phyloP scores from a whole-genome alignment of 2,888 invertebrate genomes.

The Drosophila nr. perissopoda region DNA sequence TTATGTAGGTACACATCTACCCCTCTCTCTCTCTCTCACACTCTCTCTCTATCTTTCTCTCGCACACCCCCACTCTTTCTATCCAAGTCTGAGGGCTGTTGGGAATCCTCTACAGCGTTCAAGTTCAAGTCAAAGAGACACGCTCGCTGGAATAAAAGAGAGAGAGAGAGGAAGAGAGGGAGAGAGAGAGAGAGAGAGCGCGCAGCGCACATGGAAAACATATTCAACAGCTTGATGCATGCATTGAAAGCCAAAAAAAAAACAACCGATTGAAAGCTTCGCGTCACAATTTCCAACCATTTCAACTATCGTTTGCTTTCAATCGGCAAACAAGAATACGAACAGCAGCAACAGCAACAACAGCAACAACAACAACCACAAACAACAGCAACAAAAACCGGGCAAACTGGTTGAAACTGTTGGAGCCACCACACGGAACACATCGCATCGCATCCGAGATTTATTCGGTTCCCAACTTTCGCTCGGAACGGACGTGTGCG shows the following conservation, averaged over 20 bases:
- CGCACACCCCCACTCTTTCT: not conserved
- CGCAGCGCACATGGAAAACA: constrained; percentile 3
- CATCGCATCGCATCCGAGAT: constrained; percentile 69
- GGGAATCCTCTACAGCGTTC: constrained; percentile 30
- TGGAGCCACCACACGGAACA: constrained; percentile 40
- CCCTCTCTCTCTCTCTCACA: not conserved
- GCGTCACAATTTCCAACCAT: constrained; percentile 18
- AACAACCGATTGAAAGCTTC: constrained; percentile 41
- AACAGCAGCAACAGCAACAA: constrained; percentile 1
- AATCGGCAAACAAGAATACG: constrained; percentile 54
- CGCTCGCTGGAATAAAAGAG: not conserved
- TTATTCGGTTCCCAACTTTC: constrained; percentile 84
- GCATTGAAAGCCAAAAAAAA: constrained; percentile 42
- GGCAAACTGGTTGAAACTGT: constrained; percentile 4
- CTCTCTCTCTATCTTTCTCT: not conserved
- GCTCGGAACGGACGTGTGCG: constrained; percentile 83
- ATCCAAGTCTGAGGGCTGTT: constrained; percentile 10
- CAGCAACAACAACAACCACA: constrained; percentile 14
- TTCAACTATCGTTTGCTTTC: constrained; percentile 59
- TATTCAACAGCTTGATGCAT: constrained; percentile 66
- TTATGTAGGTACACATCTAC: constrained; percentile 12
- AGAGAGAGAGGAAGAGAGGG: not conserved
- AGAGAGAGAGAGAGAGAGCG: not conserved
- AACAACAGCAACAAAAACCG: constrained; percentile 34
- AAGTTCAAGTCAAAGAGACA: constrained; percentile 63